phyloP scores from a whole-genome alignment of 2,888 invertebrate genomes.

The Disparrhopalites patrizii region DNA sequence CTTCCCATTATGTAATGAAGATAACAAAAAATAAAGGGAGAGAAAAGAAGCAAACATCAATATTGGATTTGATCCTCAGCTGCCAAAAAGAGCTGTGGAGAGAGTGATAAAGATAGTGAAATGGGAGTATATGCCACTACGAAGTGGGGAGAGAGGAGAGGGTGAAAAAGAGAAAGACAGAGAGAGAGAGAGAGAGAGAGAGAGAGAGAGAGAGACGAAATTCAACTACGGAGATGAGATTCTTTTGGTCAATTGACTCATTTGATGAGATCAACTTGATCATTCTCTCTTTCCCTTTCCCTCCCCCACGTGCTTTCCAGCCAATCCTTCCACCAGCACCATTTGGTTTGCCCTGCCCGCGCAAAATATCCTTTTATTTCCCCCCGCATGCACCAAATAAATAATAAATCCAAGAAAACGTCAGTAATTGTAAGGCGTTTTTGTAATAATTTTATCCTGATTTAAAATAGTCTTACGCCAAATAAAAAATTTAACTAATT shows the following conservation, averaged over 20 bases:
- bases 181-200: neutral
- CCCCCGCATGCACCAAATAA: too few relatives aligned
- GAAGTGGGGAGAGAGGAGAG: too few relatives aligned
- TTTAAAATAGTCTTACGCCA: neutral
- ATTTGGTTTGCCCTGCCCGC: too few relatives aligned
- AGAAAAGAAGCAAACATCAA: conserved; percentile 20
- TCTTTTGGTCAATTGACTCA: conserved; percentile 35
- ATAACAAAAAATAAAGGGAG: conserved; percentile 3
- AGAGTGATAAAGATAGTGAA: neutral
- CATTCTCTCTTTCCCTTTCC: conserved; percentile 1
- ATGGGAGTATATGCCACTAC: neutral
- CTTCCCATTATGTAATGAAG: too few relatives aligned
- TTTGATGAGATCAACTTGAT: conserved; percentile 36
- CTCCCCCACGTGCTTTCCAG: neutral
- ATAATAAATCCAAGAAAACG: too few relatives aligned
- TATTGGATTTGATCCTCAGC: conserved; percentile 15
- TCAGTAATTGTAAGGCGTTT: too few relatives aligned
- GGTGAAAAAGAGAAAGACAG: neutral
- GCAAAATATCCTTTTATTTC: too few relatives aligned
- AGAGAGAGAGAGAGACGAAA: conserved; percentile 5
- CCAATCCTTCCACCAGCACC: neutral
- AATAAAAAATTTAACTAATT: neutral
- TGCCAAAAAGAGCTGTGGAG: neutral
- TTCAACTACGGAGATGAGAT: conserved; percentile 21
- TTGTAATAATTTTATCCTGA: too few relatives aligned